These are phyloP conservation scores for Carcina quercana DNA, from an alignment of 2,888 invertebrate species.

Conservation along the genomic window DNA sequence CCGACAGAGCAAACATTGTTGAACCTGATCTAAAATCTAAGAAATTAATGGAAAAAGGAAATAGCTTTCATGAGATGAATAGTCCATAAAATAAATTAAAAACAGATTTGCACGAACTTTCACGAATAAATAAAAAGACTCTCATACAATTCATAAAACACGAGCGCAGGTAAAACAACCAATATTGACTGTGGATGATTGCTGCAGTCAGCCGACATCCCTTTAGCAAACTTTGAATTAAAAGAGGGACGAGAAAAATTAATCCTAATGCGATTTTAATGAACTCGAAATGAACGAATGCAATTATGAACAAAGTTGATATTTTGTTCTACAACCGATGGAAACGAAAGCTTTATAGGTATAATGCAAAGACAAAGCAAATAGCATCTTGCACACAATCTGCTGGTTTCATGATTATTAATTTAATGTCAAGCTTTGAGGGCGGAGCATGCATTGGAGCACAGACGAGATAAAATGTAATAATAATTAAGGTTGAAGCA, in stretches of 20 bases:
- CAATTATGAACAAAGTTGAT: conserved; percentile 67
- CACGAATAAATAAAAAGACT: neutral
- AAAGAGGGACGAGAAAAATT: conserved; percentile 72
- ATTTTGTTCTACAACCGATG: conserved; percentile 41
- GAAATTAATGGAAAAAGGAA: no score
- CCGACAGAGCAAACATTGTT: no score
- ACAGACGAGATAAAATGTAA: conserved; percentile 58
- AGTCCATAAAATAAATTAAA: no score
- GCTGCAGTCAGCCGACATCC: conserved; percentile 59
- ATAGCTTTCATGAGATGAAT: no score
- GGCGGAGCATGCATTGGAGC: conserved; percentile 19
- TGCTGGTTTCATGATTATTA: no score
- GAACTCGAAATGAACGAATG: conserved; percentile 70
- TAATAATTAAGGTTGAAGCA: conserved; percentile 63
- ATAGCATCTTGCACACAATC: no score
- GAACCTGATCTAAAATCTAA: no score
- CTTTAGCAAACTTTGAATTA: conserved; percentile 68
- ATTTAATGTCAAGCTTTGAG: no score
- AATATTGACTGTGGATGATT: conserved; percentile 72
- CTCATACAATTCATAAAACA: conserved; percentile 36
- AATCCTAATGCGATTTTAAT: conserved; percentile 75
- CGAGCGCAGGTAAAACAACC: conserved; percentile 57
- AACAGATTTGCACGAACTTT: no score
- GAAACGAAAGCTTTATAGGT: no score
- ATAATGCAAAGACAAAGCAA: no score